These are phyloP conservation scores for Yponomeuta malinellus DNA, from an alignment of 2,888 invertebrate genomes.

Conservation along the genomic window DNA sequence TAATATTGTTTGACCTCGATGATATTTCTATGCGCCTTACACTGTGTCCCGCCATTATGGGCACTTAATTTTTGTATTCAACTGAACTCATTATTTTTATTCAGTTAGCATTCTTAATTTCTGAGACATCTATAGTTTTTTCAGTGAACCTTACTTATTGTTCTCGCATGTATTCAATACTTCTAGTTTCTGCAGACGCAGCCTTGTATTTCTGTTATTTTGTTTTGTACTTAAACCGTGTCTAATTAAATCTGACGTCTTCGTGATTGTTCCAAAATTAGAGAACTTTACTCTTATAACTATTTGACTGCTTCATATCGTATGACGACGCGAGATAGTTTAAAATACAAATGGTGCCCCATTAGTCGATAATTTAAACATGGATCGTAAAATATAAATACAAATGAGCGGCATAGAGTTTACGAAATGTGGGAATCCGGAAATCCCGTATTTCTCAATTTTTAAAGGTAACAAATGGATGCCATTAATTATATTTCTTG, in stretches of 20 bases:
- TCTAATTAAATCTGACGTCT: constrained; percentile 59
- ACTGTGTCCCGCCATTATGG: too few relatives aligned
- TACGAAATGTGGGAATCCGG: background rate
- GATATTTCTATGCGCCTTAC: too few relatives aligned
- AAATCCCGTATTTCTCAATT: background rate
- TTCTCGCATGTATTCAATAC: too few relatives aligned
- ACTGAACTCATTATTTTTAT: too few relatives aligned
- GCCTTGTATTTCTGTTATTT: background rate
- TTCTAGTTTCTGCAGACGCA: too few relatives aligned
- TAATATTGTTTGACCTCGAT: too few relatives aligned
- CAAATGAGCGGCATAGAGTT: background rate
- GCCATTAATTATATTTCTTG: too few relatives aligned
- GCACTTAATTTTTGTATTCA: too few relatives aligned
- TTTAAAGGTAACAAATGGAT: too few relatives aligned
- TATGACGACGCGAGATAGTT: background rate
- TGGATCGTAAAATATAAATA: background rate
- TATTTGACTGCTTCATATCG: background rate
- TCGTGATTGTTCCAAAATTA: constrained; percentile 11
- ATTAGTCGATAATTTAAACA: background rate
- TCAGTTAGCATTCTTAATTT: too few relatives aligned
- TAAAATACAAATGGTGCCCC: background rate
- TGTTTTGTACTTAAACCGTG: constrained; percentile 35
- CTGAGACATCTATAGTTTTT: too few relatives aligned
- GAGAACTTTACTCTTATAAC: background rate
- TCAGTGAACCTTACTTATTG: too few relatives aligned